Percentiles rank a stretch among this genome's conserved stretches.
These are phyloP conservation scores for Anableps anableps DNA, from an alignment of 2,797 vertebrate species.

Conservation along the genomic window DNA sequence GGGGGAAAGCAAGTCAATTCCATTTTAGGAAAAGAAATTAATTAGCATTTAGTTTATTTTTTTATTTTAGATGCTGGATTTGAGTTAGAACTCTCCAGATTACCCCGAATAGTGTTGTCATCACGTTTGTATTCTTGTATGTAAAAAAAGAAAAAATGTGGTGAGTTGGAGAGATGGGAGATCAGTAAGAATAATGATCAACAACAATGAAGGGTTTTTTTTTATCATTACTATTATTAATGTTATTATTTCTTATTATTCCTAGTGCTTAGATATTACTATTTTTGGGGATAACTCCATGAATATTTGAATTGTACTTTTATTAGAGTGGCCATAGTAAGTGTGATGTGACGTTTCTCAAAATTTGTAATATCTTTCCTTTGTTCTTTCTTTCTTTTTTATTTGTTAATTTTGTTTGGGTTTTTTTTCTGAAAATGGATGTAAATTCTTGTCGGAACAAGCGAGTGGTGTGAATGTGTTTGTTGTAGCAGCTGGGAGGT, in stretches of 20 bases:
- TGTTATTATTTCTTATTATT: conserved; percentile 78
- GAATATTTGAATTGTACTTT: conserved; percentile 92
- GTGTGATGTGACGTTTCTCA: conserved; percentile 82
- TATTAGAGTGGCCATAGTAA: conserved; percentile 93
- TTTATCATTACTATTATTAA: conserved; percentile 28
- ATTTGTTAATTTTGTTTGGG: conserved; percentile 12
- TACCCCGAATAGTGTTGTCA: conserved; percentile 86
- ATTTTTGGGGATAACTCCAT: conserved; percentile 89
- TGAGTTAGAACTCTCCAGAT: conserved; percentile 96
- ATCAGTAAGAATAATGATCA: conserved; percentile 91
- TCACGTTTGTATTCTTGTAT: conserved; percentile 88
- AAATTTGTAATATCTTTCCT: background rate
- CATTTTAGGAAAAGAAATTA: conserved; percentile 82
- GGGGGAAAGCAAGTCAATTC: conserved; percentile 85
- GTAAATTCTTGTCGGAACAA: conserved; percentile 77
- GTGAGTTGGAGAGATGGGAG: conserved; percentile 80
- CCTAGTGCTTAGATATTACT: conserved; percentile 93
- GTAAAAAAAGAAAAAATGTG: conserved; percentile 82
- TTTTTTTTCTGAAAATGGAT: conserved; percentile 55
- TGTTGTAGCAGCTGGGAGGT: conserved; percentile 71
- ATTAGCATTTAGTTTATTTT: conserved; percentile 44
- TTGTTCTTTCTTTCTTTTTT: background rate
- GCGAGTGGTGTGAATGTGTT: conserved; percentile 69
- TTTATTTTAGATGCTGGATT: conserved; percentile 90
- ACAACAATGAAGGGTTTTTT: conserved; percentile 96